phyloP scores from a whole-genome alignment of 2,888 invertebrate species.

The Ophioninae sp. region DNA sequence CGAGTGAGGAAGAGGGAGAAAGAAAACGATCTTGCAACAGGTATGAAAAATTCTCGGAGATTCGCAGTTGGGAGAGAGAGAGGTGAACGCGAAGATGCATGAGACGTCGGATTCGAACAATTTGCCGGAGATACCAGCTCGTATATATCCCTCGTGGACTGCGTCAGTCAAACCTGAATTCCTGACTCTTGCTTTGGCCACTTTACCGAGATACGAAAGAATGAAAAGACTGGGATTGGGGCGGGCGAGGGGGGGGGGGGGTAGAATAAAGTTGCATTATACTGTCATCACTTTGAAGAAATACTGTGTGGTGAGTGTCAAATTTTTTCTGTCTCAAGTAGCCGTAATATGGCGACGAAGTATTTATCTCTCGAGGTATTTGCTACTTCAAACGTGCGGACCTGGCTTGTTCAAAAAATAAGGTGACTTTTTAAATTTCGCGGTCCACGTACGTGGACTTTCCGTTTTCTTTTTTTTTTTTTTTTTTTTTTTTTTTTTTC shows the following conservation, averaged over 20 bases:
- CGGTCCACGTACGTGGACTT: too few relatives aligned
- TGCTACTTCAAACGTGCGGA: too few relatives aligned
- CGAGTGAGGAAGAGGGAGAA: conserved; percentile 1
- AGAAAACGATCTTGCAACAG: conserved; percentile 43
- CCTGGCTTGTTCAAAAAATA: too few relatives aligned
- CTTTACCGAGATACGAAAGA: conserved; percentile 7
- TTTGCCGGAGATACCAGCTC: conserved; percentile 41
- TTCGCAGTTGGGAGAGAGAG: conserved; percentile 27
- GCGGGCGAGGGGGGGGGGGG: background rate
- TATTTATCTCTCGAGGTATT: too few relatives aligned
- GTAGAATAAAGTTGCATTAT: conserved; percentile 32
- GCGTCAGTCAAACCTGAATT: conserved; percentile 47
- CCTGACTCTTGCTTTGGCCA: conserved; percentile 8
- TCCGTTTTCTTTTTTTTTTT: too few relatives aligned
- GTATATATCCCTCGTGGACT: background rate
- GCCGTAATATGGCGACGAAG: background rate
- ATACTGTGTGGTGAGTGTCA: background rate
- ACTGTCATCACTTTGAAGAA: conserved; percentile 13
- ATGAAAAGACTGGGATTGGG: too few relatives aligned
- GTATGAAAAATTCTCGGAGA: conserved; percentile 21
- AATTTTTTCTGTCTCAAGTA: background rate
- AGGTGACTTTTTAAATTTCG: too few relatives aligned
- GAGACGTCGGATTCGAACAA: conserved; percentile 45
- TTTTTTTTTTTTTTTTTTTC: too few relatives aligned
- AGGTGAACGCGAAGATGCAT: conserved; percentile 28